These are phyloP conservation scores for Epinotia brunnichana DNA, from an alignment of 2,888 invertebrate genomes.

Conservation along the genomic window DNA sequence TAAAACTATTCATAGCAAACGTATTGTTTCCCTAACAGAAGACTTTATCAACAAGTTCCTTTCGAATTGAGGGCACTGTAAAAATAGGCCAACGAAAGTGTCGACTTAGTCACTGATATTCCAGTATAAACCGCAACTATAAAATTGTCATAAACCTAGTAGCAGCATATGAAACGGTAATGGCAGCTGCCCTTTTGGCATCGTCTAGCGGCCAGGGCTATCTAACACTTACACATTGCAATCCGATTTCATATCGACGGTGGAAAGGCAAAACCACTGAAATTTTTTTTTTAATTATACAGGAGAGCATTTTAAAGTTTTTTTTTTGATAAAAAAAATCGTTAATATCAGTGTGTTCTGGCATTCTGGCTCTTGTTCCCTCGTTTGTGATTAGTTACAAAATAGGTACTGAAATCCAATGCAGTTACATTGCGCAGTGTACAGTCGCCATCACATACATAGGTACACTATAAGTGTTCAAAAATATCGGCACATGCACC, in stretches of 20 bases:
- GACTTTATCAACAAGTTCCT: neutral
- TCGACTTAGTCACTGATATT: slow-evolving; percentile 24
- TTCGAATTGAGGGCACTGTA: neutral
- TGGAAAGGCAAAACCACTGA: no score
- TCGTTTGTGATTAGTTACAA: no score
- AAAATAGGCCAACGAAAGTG: slow-evolving; percentile 2
- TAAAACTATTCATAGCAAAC: no score
- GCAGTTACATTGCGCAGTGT: no score
- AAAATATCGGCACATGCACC: no score
- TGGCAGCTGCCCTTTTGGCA: slow-evolving; percentile 36
- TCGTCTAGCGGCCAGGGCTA: neutral
- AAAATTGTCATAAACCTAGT: slow-evolving; percentile 37
- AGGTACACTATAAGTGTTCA: no score
- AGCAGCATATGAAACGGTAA: slow-evolving; percentile 17
- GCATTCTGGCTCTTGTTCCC: no score
- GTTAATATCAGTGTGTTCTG: neutral
- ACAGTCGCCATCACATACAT: no score
- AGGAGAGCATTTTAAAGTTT: no score
- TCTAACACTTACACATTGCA: neutral
- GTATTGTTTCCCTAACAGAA: neutral
- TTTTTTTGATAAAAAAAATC: no score
- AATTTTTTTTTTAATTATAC: no score
- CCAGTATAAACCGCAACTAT: slow-evolving; percentile 22
- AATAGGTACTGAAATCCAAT: no score
- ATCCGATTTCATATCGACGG: slow-evolving; percentile 12